These are phyloP conservation scores for Bucco capensis DNA, from an alignment of 2,113 vertebrate genomes.

Conservation along the genomic window DNA sequence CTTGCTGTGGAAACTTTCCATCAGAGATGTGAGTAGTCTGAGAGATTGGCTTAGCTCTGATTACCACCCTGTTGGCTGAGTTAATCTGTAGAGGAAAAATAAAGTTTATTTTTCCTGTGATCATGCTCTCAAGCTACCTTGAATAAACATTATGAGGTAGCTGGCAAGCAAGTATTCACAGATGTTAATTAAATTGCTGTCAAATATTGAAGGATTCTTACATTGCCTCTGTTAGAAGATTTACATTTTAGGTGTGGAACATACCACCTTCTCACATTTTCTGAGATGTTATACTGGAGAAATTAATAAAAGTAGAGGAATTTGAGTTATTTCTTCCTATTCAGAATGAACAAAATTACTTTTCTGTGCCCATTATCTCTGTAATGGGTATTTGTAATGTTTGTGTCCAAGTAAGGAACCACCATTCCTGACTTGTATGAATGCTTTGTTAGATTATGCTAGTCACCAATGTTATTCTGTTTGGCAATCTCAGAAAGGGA, in stretches of 20 bases:
- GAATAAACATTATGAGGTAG: neutral
- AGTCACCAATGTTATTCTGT: neutral
- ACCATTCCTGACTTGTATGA: neutral
- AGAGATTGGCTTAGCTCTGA: neutral
- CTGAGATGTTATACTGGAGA: neutral
- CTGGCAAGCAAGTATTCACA: neutral
- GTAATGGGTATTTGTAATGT: neutral
- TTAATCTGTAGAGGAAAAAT: neutral
- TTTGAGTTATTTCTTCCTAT: neutral
- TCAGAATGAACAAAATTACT: neutral
- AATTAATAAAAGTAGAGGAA: neutral
- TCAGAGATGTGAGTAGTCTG: neutral
- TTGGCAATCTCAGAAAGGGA: neutral
- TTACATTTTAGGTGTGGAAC: neutral
- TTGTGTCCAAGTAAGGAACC: neutral
- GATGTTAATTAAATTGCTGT: neutral
- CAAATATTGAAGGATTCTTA: neutral
- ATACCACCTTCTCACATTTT: neutral
- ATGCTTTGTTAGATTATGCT: neutral
- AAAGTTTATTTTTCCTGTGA: constrained; percentile 11
- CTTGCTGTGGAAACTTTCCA: neutral
- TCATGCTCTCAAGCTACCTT: neutral
- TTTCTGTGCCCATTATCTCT: neutral
- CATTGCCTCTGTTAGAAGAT: neutral
- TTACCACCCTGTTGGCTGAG: neutral